phyloP scores from a whole-genome alignment of 2,797 vertebrate species.

The Agapornis canus region DNA sequence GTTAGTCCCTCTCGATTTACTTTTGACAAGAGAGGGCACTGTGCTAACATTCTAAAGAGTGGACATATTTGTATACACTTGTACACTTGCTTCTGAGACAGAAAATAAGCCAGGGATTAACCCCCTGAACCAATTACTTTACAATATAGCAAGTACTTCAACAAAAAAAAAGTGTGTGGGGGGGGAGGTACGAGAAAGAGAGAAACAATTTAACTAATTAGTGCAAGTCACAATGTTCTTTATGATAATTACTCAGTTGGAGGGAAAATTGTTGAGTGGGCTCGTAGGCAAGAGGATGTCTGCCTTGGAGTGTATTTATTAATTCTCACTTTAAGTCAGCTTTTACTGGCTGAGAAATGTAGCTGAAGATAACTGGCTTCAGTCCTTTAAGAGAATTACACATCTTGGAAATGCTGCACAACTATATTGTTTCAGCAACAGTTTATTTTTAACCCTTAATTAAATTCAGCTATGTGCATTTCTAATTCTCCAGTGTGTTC shows the following conservation, averaged over 20 bases:
- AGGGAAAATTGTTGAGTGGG: conserved; percentile 19
- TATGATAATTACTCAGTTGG: background rate
- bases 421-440: background rate
- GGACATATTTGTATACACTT: conserved; percentile 74
- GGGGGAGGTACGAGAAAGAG: too few species aligned
- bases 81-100: background rate
- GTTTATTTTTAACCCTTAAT: background rate
- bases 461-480: background rate
- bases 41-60: conserved; percentile 80
- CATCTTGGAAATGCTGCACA: background rate
- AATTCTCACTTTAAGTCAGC: background rate
- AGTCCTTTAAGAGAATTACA: background rate
- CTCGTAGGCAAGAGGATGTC: background rate
- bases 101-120: background rate
- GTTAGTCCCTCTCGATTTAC: conserved; percentile 35
- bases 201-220: conserved; percentile 38
- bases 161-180: background rate
- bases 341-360: background rate
- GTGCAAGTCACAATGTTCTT: conserved; percentile 7
- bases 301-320: background rate
- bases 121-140: conserved; percentile 34
- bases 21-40: conserved; percentile 85
- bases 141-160: conserved; percentile 17
- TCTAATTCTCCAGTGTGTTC: background rate
- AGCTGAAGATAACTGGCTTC: background rate